Conservation (phyloP, 2,797 vertebrate genomes). For the Poecile montanus region DNA sequence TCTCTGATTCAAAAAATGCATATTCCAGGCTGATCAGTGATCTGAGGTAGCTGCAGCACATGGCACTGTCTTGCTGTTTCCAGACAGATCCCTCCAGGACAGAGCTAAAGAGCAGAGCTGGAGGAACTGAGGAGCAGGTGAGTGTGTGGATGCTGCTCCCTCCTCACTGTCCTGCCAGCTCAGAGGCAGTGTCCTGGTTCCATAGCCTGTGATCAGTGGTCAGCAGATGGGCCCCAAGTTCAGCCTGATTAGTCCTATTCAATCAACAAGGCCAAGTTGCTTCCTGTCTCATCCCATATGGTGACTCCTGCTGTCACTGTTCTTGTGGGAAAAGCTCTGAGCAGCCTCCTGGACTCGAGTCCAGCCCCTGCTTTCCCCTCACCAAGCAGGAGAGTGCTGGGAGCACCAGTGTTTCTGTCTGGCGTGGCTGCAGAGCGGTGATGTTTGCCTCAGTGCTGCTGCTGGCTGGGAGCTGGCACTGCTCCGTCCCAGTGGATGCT, state of each 20-base stretch:
- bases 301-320: conserved; percentile 39
- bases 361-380: neutral
- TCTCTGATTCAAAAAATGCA: neutral
- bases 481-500: neutral
- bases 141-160: neutral
- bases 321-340: conserved; percentile 14
- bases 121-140: neutral
- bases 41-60: neutral
- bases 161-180: neutral
- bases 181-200: neutral
- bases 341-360: neutral
- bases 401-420: neutral
- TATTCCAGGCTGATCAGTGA: neutral
- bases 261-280: conserved; percentile 20
- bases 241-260: conserved; percentile 20
- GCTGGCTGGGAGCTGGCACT: neutral
- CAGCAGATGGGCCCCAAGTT: conserved; percentile 43
- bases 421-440: neutral
- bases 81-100: neutral
- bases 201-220: neutral
- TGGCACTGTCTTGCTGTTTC: neutral
- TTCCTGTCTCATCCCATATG: conserved; percentile 41
- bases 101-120: neutral
- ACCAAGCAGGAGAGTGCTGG: neutral
- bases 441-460: rapidly evolving